Evolutionary conservation across 2,888 invertebrate genomes (phyloP), one percentile per base, ranked within the genome.

Genomic region (Drosophila borborema): DNA sequence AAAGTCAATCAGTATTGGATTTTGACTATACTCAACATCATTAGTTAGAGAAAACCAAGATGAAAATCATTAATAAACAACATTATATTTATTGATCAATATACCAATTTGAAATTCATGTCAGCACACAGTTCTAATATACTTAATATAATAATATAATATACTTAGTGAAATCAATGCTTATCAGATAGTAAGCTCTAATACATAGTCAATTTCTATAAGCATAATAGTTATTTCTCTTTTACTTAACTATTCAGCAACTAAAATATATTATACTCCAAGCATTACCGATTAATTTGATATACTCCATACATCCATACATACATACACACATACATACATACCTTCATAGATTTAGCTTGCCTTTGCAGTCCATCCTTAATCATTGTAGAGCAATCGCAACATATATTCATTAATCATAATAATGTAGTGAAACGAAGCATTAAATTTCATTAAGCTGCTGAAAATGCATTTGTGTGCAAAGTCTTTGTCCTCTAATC

Each of bases 401-500:
- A 20, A 16, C 20, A 14, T 4, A 8, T 10, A 16, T 28, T 41
- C 55, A 55, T 55, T 55, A 38, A 55, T 55, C 28, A 41, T 28
- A 10, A 55, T 40, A 12, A 41, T 41, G 55, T n/a, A 12, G 55
- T 5, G 55, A 34, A 51, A 34, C 31, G 12, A 28, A 55, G n/a
- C 38, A 54, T 54, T 54, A 28, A 41, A 36, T 34, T 14, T 51
- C 34, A 34, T 20, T 36, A 36, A 34, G 14, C 10, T 14, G 51
- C 18, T 18, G 18, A 34, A 55, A 55, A 28, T 55, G 41, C 55
- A 55, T 18, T 40, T 28, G 38, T 20, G 14, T 53, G 53, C 36
- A 20, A 7, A 41, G 18, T 31, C 49, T 20, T 23, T 12, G 18
- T n/a, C 1, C 14, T 8, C 40, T 16, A 14, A 20, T 16, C 3